Conservation (phyloP, 2,797 vertebrate species). For the Periparus ater region DNA sequence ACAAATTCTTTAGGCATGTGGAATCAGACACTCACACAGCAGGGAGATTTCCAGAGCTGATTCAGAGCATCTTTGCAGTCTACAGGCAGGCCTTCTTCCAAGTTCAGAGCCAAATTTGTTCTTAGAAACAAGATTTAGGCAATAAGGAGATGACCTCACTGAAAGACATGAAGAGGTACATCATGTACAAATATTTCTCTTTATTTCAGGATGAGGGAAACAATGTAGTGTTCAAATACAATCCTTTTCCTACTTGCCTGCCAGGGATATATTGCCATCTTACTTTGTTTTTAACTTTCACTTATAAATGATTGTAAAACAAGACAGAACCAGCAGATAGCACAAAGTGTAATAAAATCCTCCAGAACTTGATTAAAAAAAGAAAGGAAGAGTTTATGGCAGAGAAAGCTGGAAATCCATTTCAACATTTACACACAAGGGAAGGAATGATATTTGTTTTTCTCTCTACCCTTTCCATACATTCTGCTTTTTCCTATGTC, state of each 20-base stretch:
- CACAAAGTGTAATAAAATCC: background rate
- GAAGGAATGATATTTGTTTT: background rate
- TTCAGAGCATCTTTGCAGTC: background rate
- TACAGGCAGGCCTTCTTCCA: background rate
- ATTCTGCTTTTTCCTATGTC: background rate
- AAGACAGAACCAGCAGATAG: conserved; percentile 38
- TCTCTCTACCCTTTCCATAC: background rate
- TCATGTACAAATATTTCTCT: background rate
- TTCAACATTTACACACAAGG: background rate
- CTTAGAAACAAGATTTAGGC: background rate
- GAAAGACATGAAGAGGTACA: background rate
- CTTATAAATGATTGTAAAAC: conserved; percentile 25
- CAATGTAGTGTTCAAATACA: background rate
- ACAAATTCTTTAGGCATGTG: background rate
- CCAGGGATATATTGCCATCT: background rate
- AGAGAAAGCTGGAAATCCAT: background rate
- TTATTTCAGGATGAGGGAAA: conserved; percentile 4
- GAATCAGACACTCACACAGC: background rate
- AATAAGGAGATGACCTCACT: background rate
- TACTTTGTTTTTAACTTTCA: conserved; percentile 8
- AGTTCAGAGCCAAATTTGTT: background rate
- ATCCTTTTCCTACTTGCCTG: conserved; percentile 7
- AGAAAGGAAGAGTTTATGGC: background rate
- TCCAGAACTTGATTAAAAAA: conserved; percentile 13
- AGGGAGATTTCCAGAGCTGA: background rate